Evolutionary conservation across 2,888 invertebrate genomes (phyloP).

Genomic region (Phanerotoma sp.): DNA sequence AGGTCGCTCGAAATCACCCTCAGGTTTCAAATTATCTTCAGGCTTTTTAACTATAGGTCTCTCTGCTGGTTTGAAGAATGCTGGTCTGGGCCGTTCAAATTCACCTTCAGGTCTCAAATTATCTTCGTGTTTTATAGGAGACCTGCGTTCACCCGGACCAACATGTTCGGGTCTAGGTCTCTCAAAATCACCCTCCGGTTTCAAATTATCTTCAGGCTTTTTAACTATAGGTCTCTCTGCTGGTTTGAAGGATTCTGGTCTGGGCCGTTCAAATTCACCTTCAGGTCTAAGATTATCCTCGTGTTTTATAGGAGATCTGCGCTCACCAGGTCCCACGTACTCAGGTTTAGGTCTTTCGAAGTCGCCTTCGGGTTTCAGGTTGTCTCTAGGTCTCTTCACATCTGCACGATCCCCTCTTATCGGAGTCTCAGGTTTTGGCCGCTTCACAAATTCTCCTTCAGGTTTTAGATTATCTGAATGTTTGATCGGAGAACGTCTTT

Average conservation of each 20-base stretch:
- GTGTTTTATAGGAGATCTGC: conserved; percentile 48
- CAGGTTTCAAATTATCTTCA: conserved; percentile 57
- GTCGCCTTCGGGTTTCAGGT: conserved; percentile 58
- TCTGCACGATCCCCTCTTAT: conserved; percentile 47
- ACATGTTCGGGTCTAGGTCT: conserved; percentile 55
- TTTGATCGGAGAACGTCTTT: conserved; percentile 59
- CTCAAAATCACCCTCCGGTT: conserved; percentile 61
- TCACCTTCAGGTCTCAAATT: conserved; percentile 59
- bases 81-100: conserved; percentile 55
- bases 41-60: conserved; percentile 55
- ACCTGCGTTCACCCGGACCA: conserved; percentile 57
- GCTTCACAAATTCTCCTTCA: conserved; percentile 60
- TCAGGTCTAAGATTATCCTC: conserved; percentile 59
- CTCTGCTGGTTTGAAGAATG: conserved; percentile 60
- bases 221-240: conserved; percentile 69
- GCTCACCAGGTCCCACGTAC: conserved; percentile 56
- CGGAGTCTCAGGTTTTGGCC: conserved; percentile 47
- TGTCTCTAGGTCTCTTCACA: conserved; percentile 47
- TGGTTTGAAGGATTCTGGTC: conserved; percentile 64
- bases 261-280: conserved; percentile 60
- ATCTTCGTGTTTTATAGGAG: conserved; percentile 61
- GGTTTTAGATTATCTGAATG: conserved; percentile 63
- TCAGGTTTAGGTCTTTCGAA: conserved; percentile 45
- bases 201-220: conserved; percentile 63
- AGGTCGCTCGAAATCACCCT: conserved; percentile 62